Evolutionary conservation across 2,888 invertebrate species (phyloP), one percentile per base, ranked within the genome.

Genomic region (Heliconius cydno): DNA sequence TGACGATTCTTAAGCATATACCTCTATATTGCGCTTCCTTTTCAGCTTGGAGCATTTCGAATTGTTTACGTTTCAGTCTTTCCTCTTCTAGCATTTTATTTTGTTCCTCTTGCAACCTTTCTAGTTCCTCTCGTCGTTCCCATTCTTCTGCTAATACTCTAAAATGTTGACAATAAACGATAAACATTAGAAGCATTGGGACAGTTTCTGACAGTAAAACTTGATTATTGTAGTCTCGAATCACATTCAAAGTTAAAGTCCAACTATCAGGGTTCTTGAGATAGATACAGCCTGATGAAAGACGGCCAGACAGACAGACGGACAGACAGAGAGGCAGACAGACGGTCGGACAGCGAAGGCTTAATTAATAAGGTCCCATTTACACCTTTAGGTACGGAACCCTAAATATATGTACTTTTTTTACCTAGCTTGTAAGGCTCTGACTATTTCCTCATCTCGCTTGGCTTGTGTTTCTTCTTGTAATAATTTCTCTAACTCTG

Each of bases 381-480:
- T 38, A 38, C 9, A 38, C 38, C 38, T 38, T 38, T 38, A 2
- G 38, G 1, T 38, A 38, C 10, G 38, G 38, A 38, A 41, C 41
- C 12, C 3, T 41, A 41, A 41, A 41, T 41, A 41, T 12, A 41
- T 12, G 38, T 38, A 41, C 10, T 41, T 41, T 41, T 38, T 7
- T 66, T 84, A 95, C 95, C 97, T 94, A 1, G 97, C 97, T 90
- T 97, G 97, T 79, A 97, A 89, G 34, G 96, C 96, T 85, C 97
- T 92, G 1, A 97, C 97, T 81, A 98, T 97, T 95, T 98, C 98
- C 90, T 98, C 98, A 84, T 98, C 98, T 84, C 96, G 93, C 87
- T 98, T 97, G 0, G 98, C 98, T 90, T 98, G 98, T 0, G 97
- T 97, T 89, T 98, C 98, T 89, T 98, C 97, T 83, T 97, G 97